A percentile compares a stretch with the other conserved stretches of the same genome.
phyloP scores from a whole-genome alignment of 2,888 invertebrate genomes.

The Euplagia quadripunctaria region DNA sequence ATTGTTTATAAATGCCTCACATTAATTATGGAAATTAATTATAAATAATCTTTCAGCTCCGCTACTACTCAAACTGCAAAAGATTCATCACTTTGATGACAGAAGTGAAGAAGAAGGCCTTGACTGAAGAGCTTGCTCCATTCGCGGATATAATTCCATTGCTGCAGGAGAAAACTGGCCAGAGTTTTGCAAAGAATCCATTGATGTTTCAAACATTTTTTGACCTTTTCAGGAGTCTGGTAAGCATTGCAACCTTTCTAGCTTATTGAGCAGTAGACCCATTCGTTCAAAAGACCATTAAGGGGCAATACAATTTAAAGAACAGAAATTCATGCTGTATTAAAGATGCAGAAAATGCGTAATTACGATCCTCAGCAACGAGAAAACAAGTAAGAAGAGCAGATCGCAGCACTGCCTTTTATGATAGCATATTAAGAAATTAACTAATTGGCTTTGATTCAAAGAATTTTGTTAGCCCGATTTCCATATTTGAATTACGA shows the following conservation, averaged over 20 bases:
- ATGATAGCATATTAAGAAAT: too few relatives aligned
- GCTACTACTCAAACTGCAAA: slow-evolving; percentile 80
- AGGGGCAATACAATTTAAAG: too few relatives aligned
- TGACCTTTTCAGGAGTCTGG: slow-evolving; percentile 76
- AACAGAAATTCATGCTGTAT: too few relatives aligned
- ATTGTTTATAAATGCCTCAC: too few relatives aligned
- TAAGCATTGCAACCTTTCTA: slow-evolving; percentile 45
- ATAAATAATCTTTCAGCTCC: slow-evolving; percentile 65
- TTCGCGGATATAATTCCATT: slow-evolving; percentile 69
- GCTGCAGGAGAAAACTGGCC: slow-evolving; percentile 69
- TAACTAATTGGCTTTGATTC: too few relatives aligned
- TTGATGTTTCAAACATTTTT: slow-evolving; percentile 71
- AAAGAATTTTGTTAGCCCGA: too few relatives aligned
- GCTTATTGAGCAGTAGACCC: neutral
- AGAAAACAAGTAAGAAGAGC: too few relatives aligned
- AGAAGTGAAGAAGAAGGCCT: slow-evolving; percentile 63
- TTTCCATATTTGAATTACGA: too few relatives aligned
- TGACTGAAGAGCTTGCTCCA: slow-evolving; percentile 67
- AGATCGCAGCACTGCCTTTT: too few relatives aligned
- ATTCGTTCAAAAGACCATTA: too few relatives aligned
- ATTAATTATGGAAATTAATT: neutral
- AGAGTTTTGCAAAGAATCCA: slow-evolving; percentile 75
- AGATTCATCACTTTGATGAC: slow-evolving; percentile 68
- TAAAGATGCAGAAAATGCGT: too few relatives aligned
- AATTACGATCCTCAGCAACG: too few relatives aligned